A percentile compares a stretch with the other conserved stretches of the same genome.
These are phyloP conservation scores for Euspilapteryx auroguttella DNA, from an alignment of 2,888 invertebrate genomes.

Conservation along the genomic window DNA sequence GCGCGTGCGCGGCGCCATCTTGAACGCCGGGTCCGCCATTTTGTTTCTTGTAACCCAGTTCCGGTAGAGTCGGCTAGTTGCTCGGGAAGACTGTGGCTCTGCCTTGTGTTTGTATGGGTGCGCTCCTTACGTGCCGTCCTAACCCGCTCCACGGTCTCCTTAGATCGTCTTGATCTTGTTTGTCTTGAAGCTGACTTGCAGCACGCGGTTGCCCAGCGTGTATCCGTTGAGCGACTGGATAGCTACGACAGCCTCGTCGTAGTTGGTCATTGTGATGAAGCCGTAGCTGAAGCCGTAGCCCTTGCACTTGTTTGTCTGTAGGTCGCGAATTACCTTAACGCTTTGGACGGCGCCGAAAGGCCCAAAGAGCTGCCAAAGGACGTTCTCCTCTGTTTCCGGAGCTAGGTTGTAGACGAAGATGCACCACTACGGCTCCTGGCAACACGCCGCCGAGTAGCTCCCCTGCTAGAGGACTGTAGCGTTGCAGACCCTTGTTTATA, in stretches of 20 bases:
- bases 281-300: constrained; percentile 95
- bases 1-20: constrained; percentile 35
- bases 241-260: constrained; percentile 90
- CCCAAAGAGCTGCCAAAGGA: constrained; percentile 94
- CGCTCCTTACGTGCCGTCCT: constrained; percentile 58
- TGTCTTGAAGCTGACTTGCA: constrained; percentile 92
- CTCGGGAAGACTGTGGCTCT: constrained; percentile 14
- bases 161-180: constrained; percentile 76
- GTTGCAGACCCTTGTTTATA: constrained; percentile 71
- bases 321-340: constrained; percentile 90
- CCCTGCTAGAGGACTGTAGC: constrained; percentile 87
- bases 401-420: constrained; percentile 96
- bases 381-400: constrained; percentile 94
- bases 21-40: constrained; percentile 33
- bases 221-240: constrained; percentile 92
- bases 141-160: constrained; percentile 43
- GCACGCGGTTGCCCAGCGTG: constrained; percentile 85
- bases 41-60: constrained; percentile 47
- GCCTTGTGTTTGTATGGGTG: constrained; percentile 39
- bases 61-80: constrained; percentile 5
- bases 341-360: constrained; percentile 93
- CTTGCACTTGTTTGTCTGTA: constrained; percentile 92
- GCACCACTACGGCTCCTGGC: constrained; percentile 82
- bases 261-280: constrained; percentile 94
- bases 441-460: constrained; percentile 78